phyloP scores from a whole-genome alignment of 2,888 invertebrate genomes.

The Baronia brevicornis region DNA sequence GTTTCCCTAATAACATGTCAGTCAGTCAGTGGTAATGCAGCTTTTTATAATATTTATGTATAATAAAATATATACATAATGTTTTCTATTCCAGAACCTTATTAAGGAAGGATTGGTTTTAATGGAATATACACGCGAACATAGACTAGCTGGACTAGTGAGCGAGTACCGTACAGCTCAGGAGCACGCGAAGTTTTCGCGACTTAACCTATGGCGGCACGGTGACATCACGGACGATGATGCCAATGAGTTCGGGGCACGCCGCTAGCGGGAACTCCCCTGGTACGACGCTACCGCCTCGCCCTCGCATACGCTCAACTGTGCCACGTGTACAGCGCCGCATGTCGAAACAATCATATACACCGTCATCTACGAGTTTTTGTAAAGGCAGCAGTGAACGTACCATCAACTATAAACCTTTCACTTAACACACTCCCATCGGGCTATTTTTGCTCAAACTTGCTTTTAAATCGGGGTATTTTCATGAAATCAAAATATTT shows the following conservation, averaged over 20 bases:
- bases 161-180: constrained; percentile 90
- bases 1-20: too few relatives aligned
- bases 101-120: constrained; percentile 90
- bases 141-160: constrained; percentile 85
- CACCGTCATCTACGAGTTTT: constrained; percentile 37
- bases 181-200: constrained; percentile 88
- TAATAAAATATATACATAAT: not conserved
- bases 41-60: not conserved
- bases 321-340: constrained; percentile 44
- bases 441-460: too few relatives aligned
- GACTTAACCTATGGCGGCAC: constrained; percentile 96
- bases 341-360: constrained; percentile 37
- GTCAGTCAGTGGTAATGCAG: too few relatives aligned
- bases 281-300: constrained; percentile 26
- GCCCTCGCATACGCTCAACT: constrained; percentile 31
- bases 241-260: constrained; percentile 75
- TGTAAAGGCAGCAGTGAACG: constrained; percentile 28
- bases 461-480: too few relatives aligned
- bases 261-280: constrained; percentile 47
- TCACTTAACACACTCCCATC: not conserved
- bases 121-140: constrained; percentile 87
- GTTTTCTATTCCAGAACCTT: constrained; percentile 78
- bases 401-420: constrained; percentile 15
- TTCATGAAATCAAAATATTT: too few relatives aligned
- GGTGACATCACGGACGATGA: constrained; percentile 99